Conservation (phyloP, 2,113 vertebrate species). For the Sitta europaea region DNA sequence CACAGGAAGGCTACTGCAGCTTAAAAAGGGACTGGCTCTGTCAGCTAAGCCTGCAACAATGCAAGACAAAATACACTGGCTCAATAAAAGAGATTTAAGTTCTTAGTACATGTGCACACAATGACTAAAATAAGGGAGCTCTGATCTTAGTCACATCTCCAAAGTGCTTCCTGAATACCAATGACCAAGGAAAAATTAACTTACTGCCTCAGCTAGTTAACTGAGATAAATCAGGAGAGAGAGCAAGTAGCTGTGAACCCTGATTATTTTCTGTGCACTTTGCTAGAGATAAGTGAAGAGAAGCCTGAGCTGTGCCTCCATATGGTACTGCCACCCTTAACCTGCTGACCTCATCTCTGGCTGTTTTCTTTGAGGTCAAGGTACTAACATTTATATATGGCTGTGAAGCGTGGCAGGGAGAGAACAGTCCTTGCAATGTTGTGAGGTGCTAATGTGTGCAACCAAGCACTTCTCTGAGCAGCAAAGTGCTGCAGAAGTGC, state of each 20-base stretch:
- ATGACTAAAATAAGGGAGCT: background rate
- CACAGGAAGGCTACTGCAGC: background rate
- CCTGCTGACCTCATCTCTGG: background rate
- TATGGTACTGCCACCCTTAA: background rate
- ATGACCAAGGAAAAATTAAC: background rate
- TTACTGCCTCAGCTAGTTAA: background rate
- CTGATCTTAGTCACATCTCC: background rate
- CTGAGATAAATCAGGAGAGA: background rate
- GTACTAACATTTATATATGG: background rate
- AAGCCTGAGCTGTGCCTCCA: background rate
- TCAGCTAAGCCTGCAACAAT: constrained; percentile 17
- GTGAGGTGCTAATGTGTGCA: background rate
- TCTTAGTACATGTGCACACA: background rate
- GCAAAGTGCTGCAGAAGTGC: background rate
- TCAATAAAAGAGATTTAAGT: constrained; percentile 18
- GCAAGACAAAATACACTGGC: background rate
- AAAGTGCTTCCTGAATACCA: constrained; percentile 12
- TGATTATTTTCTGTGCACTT: background rate
- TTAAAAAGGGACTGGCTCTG: background rate
- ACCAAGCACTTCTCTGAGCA: background rate
- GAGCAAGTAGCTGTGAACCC: background rate
- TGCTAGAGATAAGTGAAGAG: background rate
- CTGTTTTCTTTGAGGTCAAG: background rate
- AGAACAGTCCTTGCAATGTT: background rate
- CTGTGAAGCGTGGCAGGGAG: background rate